Conservation (phyloP, 2,113 vertebrate species). For the Rhinolophus ferrumequinum region DNA sequence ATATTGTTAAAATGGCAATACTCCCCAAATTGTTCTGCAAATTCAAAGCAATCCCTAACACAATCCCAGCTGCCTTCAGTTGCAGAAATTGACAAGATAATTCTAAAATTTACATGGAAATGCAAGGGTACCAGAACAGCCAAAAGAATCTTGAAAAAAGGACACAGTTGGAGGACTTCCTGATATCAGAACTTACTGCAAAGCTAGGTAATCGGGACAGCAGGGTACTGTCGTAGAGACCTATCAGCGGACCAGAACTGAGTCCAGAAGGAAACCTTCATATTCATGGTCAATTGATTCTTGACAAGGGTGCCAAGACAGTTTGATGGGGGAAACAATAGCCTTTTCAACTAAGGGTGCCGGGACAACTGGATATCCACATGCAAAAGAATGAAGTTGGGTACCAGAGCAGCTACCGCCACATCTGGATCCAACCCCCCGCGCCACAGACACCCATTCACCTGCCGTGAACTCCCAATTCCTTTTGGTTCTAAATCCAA, state of each 20-base stretch:
- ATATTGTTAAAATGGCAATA: not conserved
- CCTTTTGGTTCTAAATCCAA: too few relatives aligned
- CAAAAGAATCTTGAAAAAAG: not conserved
- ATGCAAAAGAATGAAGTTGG: not conserved
- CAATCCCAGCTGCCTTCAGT: not conserved
- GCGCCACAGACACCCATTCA: too few relatives aligned
- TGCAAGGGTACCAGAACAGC: not conserved
- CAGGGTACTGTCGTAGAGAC: not conserved
- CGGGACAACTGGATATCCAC: not conserved
- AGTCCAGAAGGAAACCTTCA: not conserved
- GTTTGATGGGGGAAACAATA: not conserved
- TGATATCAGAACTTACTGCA: not conserved
- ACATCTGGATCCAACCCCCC: too few relatives aligned
- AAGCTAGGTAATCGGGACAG: not conserved
- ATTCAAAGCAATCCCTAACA: not conserved
- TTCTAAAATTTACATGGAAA: not conserved
- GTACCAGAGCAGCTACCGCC: too few relatives aligned
- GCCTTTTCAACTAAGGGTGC: not conserved
- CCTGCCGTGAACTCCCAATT: too few relatives aligned
- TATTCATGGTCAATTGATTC: not conserved
- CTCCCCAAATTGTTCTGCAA: not conserved
- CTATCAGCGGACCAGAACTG: not conserved
- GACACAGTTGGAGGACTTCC: not conserved
- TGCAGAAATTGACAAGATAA: not conserved
- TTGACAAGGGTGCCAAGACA: not conserved